Percentiles rank a stretch among this genome's conserved stretches.
phyloP scores from a whole-genome alignment of 2,113 vertebrate species.

The Marmota monax region DNA sequence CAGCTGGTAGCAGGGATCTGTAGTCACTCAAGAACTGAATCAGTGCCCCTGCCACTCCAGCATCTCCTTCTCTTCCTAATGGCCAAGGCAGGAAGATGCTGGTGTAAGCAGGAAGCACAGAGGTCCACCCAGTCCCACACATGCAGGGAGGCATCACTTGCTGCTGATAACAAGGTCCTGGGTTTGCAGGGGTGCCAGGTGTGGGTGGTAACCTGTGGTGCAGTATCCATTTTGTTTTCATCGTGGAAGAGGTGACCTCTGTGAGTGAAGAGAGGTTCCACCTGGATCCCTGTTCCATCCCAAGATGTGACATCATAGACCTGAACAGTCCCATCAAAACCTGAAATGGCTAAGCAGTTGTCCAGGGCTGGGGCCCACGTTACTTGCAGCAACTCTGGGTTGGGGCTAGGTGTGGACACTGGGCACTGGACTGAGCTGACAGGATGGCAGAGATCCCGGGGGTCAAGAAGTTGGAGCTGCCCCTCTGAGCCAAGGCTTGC shows the following conservation, averaged over 20 bases:
- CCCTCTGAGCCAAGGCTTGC: conserved; percentile 88
- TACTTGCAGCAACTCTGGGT: conserved; percentile 84
- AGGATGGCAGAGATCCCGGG: conserved; percentile 81
- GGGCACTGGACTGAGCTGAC: conserved; percentile 84
- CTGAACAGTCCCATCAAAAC: conserved; percentile 90
- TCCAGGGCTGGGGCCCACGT: conserved; percentile 92
- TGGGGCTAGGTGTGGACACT: conserved; percentile 30
- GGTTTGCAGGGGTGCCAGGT: conserved; percentile 92
- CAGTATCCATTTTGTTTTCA: accelerated
- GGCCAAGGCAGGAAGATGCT: not conserved
- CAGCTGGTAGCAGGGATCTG: not conserved
- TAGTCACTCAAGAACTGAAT: not conserved
- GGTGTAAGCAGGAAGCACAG: not conserved
- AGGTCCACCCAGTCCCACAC: conserved; percentile 94
- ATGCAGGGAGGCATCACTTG: conserved; percentile 91
- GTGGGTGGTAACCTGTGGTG: conserved; percentile 88
- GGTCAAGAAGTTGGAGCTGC: conserved; percentile 87
- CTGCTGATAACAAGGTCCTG: conserved; percentile 92
- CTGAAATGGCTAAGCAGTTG: conserved; percentile 90
- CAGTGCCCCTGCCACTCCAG: accelerated
- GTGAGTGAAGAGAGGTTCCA: conserved; percentile 90
- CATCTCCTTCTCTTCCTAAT: not conserved
- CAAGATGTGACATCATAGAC: conserved; percentile 88
- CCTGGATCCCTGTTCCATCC: conserved; percentile 75
- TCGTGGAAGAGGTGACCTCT: conserved; percentile 88